These are phyloP conservation scores for Drosophila fulvimacula DNA, from an alignment of 2,888 invertebrate genomes.

Conservation along the genomic window DNA sequence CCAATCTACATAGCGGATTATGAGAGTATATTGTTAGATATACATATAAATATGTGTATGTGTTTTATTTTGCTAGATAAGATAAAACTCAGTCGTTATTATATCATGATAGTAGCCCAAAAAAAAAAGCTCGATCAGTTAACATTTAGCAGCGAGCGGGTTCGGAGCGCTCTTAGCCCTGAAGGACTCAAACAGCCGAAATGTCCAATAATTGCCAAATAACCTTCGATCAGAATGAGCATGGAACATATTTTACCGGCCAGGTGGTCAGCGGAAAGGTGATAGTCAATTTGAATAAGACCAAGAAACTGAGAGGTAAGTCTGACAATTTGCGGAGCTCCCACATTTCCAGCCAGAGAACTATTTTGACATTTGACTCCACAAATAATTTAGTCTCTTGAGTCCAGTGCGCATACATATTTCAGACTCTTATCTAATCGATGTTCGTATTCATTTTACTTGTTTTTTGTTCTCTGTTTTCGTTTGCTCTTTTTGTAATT, in stretches of 20 bases:
- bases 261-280: constrained; percentile 82
- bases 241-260: constrained; percentile 86
- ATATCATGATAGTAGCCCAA: constrained; percentile 16
- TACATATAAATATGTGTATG: neutral
- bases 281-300: constrained; percentile 78
- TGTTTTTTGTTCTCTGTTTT: constrained; percentile 20
- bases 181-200: constrained; percentile 2
- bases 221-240: constrained; percentile 87
- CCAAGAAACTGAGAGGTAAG: constrained; percentile 82
- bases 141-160: constrained; percentile 45
- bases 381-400: neutral
- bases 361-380: constrained; percentile 4
- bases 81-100: constrained; percentile 32
- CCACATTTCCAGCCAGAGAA: neutral
- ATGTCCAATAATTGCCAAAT: constrained; percentile 82
- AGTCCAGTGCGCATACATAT: neutral
- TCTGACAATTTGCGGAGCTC: neutral
- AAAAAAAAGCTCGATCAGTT: constrained; percentile 41
- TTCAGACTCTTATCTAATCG: constrained; percentile 58
- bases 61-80: constrained; percentile 21
- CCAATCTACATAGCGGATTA: constrained; percentile 31
- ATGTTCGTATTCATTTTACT: constrained; percentile 31
- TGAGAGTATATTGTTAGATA: neutral
- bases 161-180: constrained; percentile 37
- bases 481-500: constrained; percentile 38